Conservation (phyloP, 2,888 invertebrate species). For the Crematogaster levior region DNA sequence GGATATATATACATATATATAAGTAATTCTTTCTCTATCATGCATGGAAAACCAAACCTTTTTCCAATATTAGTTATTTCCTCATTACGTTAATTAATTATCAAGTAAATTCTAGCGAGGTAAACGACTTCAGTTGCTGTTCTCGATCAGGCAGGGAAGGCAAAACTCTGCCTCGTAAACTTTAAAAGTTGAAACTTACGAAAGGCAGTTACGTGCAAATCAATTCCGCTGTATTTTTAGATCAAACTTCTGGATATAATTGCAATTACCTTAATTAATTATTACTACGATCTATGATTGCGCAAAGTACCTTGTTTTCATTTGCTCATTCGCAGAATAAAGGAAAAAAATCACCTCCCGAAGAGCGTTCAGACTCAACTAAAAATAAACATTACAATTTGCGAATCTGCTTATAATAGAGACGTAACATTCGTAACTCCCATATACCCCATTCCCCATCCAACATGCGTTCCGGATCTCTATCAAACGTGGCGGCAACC, state of each 20-base stretch:
- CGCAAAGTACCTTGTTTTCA: not conserved
- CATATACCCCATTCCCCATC: not conserved
- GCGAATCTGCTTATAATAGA: slow-evolving; percentile 27
- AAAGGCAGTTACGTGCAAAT: slow-evolving; percentile 59
- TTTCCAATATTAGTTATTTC: slow-evolving; percentile 44
- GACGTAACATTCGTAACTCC: not conserved
- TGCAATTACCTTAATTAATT: slow-evolving; percentile 63
- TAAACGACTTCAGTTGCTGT: slow-evolving; percentile 49
- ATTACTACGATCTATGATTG: not conserved
- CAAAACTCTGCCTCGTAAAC: slow-evolving; percentile 56
- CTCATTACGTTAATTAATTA: slow-evolving; percentile 67
- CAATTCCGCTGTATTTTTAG: slow-evolving; percentile 59
- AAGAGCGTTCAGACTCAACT: not conserved
- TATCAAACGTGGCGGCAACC: slow-evolving; percentile 9
- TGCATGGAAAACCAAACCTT: not conserved
- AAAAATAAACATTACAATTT: slow-evolving; percentile 11
- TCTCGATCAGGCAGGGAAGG: slow-evolving; percentile 33
- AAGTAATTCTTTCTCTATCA: not conserved
- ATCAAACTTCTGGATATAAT: slow-evolving; percentile 35
- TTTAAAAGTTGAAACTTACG: slow-evolving; percentile 60
- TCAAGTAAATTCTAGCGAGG: slow-evolving; percentile 53
- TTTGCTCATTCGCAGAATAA: not conserved
- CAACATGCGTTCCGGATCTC: not conserved
- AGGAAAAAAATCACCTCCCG: not conserved
- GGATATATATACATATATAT: no score